Evolutionary conservation across 1,140 invertebrate genomes (phyloP), one percentile per base, ranked within the genome.

Genomic region (Bicyclus anynana): DNA sequence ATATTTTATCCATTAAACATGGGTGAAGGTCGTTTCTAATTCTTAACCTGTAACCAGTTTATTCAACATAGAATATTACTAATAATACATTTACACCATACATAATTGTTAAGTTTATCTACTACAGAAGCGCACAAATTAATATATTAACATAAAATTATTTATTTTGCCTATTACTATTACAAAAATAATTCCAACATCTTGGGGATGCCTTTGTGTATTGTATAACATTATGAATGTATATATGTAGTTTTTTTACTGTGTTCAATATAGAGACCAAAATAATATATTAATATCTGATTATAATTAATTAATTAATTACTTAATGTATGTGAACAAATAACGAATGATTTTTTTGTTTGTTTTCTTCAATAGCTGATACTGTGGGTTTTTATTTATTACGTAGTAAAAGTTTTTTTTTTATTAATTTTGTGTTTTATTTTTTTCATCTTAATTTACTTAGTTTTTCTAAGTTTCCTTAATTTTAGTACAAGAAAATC

Each of bases 381-480:
- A 50, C 62, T 71, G 62, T 72, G 65, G 62, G 59, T 60, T 63
- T 67, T 69, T 75, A 72, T 78, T 74, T 80, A 76, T 77, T 75
- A 56, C 47, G 68, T 62, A 79, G 71, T 75, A 77, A 79, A 75
- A 53, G 59, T 69, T 76, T 73, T 70, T 66, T 69, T 76, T 72
- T 70, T 54, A 59, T 58, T 33, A 33, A 1, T 68, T 47, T 54
- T 44, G 64, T 63, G 67, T 68, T 79, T 72, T 62, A 66, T 77
- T 74, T 69, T 69, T 53, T 66, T 23, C 29, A 33, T 27, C 46
- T 59, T 5, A 2, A 44, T 46, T 50, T 27, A 23, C 7, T 23
- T 23, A 23, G 7, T 23, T 23, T 23, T 23, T 23, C 23, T 23
- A 2, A 23, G 23, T 23, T 23, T 23, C 7, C 23, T 23, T 23